phyloP scores from a whole-genome alignment of 2,113 vertebrate genomes.

The Embiotoca jacksoni region DNA sequence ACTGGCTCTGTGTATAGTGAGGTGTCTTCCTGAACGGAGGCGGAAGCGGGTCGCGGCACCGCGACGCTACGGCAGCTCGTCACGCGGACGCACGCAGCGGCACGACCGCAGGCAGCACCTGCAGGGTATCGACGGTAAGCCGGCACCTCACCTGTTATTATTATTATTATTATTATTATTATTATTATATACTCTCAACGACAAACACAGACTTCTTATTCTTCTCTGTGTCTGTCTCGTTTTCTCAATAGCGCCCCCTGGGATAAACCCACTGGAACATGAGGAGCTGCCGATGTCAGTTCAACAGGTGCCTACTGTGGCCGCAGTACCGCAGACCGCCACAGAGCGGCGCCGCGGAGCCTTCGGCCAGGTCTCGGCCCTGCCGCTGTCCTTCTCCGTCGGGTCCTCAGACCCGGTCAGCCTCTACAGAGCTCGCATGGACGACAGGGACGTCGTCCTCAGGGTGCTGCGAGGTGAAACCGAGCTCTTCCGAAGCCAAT shows the following conservation, averaged over 20 bases:
- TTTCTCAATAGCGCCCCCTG: constrained; percentile 74
- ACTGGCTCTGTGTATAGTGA: constrained; percentile 40
- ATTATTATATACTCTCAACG: not conserved
- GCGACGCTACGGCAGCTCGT: constrained; percentile 13
- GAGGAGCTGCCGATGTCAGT: constrained; percentile 78
- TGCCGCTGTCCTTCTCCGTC: constrained; percentile 59
- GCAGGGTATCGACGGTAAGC: constrained; percentile 81
- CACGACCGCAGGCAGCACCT: constrained; percentile 52
- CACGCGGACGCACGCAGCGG: constrained; percentile 14
- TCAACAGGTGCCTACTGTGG: constrained; percentile 19
- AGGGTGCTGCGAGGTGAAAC: constrained; percentile 78
- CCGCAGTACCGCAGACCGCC: constrained; percentile 42
- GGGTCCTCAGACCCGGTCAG: constrained; percentile 33
- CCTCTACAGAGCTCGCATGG: constrained; percentile 74
- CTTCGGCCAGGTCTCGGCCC: constrained; percentile 69
- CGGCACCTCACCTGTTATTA: too few species aligned
- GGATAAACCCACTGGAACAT: constrained; percentile 82
- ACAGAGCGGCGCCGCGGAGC: constrained; percentile 49
- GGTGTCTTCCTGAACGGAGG: constrained; percentile 6
- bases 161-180: too few species aligned
- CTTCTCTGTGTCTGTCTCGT: not conserved
- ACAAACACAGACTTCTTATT: not conserved
- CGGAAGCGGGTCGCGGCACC: not conserved
- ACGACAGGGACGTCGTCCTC: constrained; percentile 74
- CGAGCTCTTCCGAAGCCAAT: fast-evolving